Base-by-base conservation (phyloP, 1,140 invertebrate species). In the Brachionus sp. region DNA sequence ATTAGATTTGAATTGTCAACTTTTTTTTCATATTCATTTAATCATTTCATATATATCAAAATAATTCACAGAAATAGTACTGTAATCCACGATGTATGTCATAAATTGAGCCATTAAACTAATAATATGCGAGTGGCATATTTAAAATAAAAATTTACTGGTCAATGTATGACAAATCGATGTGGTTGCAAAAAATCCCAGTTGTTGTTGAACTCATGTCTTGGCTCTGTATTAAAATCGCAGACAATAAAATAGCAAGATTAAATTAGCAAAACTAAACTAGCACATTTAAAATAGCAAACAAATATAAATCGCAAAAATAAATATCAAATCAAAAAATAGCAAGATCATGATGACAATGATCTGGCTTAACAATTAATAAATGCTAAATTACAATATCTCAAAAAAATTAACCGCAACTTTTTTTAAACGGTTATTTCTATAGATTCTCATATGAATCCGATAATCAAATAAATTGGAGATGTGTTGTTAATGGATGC, bases 211-310 rank as follows among this genome's bases (percentile, higher is more conserved):
- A n/a, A n/a, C n/a, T n/a, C n/a, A n/a, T n/a, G n/a, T n/a, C n/a
- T n/a, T n/a, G n/a, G n/a, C n/a, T n/a, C n/a, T n/a, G n/a, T n/a
- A n/a, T n/a, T n/a, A n/a, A n/a, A n/a, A n/a, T 23, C 3, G 25
- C 57, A 64, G 57, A 64, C 57, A 64, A 64, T 23, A 64, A 23
- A 64, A 23, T 23, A 64, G 19, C 57, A 64, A 25, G 19, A 23
- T 64, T 64, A 64, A 64, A 64, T 53, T 23, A 64, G 57, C 57
- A 64, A 23, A 64, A 64, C 25, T 64, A 64, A 64, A 64, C 9
- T 16, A 64, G 25, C 57, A 23, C n/a, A 25, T 23, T 64, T 64
- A 64, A 64, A 23, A 64, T 23, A 23, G 19, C 57, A 25, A 64
- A 64, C 50, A 64, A 16, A 23, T 64, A 64, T 23, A 64, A 64